Base-by-base conservation (phyloP, 2,797 vertebrate genomes). In the Dendrocincla fuliginosa region DNA sequence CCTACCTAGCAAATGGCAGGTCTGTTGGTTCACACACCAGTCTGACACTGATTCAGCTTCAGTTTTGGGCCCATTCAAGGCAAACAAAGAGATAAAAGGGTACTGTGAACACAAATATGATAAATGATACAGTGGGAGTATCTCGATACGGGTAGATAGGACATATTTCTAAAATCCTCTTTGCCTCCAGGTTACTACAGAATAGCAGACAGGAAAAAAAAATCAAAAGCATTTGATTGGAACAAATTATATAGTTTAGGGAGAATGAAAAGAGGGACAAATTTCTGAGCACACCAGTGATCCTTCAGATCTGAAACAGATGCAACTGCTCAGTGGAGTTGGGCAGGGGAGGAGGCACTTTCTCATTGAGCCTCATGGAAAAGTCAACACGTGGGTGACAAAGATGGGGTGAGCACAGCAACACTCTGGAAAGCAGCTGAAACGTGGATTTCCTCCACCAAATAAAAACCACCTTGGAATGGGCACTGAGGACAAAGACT, bases 271-370 rank as follows among this genome's bases (percentile, higher is more conserved):
- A 67, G 71, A 32, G 16, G 37, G 33, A 32, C 2, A 7, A 60
- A 27, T 53, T 85, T 85, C 50, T 53, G 33, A 87, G 53, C 63
- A 73, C 20, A 49, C 16, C 23, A 88, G 80, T 11, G 33, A 85
- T 23, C 71, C 76, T 83, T 28, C 39, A 53, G 39, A 86, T 84
- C 77, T 41, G 69, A 77, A 91, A 65, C 83, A 85, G 85, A 86
- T 70, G 69, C 50, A 49, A n/a, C 20, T 13, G 61, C 47, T 64
- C 50, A 63, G 59, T 41, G 20, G 56, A 37, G 52, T 1, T 15
- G 32, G 71, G 35, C 27, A 87, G 30, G 24, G 37, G 16, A 79
- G 67, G n/a, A 76, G 32, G 59, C 9, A 75, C 46, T 32, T 71
- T 79, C 74, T 64, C 44, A 39, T n/a, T 22, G 23, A 82, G 61